Base-by-base conservation (phyloP, 2,888 invertebrate genomes). In the Tachina grossa region DNA sequence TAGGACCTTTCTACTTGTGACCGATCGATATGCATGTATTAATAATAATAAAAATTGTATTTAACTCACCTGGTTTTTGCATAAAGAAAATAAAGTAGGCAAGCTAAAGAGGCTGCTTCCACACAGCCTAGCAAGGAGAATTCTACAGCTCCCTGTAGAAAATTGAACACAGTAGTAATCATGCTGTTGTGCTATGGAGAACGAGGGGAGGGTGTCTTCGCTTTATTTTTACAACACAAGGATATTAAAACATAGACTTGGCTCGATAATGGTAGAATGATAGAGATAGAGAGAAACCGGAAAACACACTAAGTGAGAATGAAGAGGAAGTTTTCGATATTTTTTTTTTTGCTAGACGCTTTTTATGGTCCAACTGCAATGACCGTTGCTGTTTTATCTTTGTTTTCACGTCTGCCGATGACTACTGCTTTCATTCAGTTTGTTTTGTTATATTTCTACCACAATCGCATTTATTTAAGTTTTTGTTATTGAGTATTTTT, bases 21-120 rank as follows among this genome's bases (percentile, higher is more conserved):
- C n/a, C n/a, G n/a, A n/a, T n/a, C n/a, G n/a, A 2, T 53, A 57
- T 22, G 11, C 6, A 57, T 14, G 8, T 47, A 22, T 14, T 6
- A 14, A 13, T 41, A 41, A 68, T 14, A 43, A 74, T 49, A 74
- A 16, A 22, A 49, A 51, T 13, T 39, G 31, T 31, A n/a, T n/a
- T n/a, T n/a, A 49, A 71, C 88, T 89, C 88, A 92, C 92, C 92
- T 91, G 84, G 92, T 92, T 87, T 92, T 92, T 53, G 92, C 91
- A 87, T 91, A 92, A 68, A 92, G 90, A 87, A 91, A 92, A 88
- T 92, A 92, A 31, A 92, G 88, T 84, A 92, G 89, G 55, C 91
- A 88, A 68, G 91, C 91, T 71, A 92, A 90, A 47, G 92, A 92
- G 83, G 91, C 90, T 74, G 90, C 90, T 88, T 92, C 92, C 80